These are phyloP conservation scores for Patella ulyssiponensis DNA, from an alignment of 2,888 invertebrate genomes.

Conservation along the genomic window DNA sequence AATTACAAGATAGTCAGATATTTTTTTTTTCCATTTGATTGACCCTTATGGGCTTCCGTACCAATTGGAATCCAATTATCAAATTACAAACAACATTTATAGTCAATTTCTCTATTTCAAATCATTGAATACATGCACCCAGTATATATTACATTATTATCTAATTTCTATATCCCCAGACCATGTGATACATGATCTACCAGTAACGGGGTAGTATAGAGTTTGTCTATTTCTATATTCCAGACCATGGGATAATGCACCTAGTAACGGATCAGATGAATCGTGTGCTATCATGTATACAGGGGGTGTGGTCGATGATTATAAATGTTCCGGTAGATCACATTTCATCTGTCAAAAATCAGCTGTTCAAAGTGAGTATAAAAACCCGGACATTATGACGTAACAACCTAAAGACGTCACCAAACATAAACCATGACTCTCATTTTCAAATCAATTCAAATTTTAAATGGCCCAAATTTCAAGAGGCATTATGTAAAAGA, in stretches of 20 bases:
- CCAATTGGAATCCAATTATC: not conserved
- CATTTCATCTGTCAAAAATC: conserved; percentile 49
- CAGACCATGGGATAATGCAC: conserved; percentile 46
- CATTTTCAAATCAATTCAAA: too few relatives aligned
- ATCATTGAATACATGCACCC: too few relatives aligned
- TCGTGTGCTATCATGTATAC: conserved; percentile 49
- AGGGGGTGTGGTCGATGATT: conserved; percentile 47
- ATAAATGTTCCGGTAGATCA: conserved; percentile 41
- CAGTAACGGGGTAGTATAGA: not conserved
- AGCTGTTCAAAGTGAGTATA: conserved; percentile 37
- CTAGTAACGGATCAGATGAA: conserved; percentile 32
- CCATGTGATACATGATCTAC: too few relatives aligned
- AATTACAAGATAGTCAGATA: not conserved
- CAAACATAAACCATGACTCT: too few relatives aligned
- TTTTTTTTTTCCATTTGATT: not conserved
- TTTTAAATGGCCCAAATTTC: too few relatives aligned
- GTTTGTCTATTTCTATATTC: conserved; percentile 23
- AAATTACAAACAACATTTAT: too few relatives aligned
- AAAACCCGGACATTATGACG: too few relatives aligned
- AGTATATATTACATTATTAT: too few relatives aligned
- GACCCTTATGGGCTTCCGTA: not conserved
- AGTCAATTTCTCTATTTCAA: too few relatives aligned
- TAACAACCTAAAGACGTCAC: too few relatives aligned
- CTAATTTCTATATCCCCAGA: too few relatives aligned
- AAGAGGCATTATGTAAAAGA: too few relatives aligned